These are phyloP conservation scores for Salvelinus alpinus DNA, from an alignment of 2,113 vertebrate species.

Conservation along the genomic window DNA sequence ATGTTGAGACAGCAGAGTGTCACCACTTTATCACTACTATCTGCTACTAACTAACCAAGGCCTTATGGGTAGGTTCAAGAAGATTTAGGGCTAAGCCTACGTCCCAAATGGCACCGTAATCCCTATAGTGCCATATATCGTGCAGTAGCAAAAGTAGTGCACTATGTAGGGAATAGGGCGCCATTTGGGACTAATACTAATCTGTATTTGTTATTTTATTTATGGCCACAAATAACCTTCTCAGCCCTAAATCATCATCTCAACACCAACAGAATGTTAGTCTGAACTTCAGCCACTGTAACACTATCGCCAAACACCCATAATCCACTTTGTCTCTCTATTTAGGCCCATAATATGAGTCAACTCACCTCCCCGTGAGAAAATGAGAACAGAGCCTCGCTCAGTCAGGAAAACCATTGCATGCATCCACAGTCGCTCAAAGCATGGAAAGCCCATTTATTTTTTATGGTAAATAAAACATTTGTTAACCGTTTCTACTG, in stretches of 20 bases:
- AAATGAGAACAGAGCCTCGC: background rate
- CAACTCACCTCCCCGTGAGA: background rate
- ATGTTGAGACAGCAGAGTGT: no score
- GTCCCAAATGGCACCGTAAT: no score
- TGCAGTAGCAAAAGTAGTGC: no score
- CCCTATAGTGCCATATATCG: no score
- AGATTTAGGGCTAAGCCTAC: no score
- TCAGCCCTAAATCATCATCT: background rate
- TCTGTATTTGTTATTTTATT: no score
- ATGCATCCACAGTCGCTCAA: background rate
- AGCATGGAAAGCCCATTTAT: background rate
- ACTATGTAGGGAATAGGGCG: no score
- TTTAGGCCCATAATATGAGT: background rate
- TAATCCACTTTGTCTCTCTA: background rate
- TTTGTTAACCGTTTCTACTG: background rate
- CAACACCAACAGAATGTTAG: background rate
- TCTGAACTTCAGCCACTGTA: background rate
- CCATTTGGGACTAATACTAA: no score
- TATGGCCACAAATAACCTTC: background rate
- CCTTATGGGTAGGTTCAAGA: no score
- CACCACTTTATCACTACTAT: no score
- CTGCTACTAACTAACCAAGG: no score
- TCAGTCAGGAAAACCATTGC: background rate
- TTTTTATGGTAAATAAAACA: constrained; percentile 16
- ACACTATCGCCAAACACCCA: background rate